These are phyloP conservation scores for Mus spicilegus DNA, from an alignment of 2,113 vertebrate species.

Conservation along the genomic window DNA sequence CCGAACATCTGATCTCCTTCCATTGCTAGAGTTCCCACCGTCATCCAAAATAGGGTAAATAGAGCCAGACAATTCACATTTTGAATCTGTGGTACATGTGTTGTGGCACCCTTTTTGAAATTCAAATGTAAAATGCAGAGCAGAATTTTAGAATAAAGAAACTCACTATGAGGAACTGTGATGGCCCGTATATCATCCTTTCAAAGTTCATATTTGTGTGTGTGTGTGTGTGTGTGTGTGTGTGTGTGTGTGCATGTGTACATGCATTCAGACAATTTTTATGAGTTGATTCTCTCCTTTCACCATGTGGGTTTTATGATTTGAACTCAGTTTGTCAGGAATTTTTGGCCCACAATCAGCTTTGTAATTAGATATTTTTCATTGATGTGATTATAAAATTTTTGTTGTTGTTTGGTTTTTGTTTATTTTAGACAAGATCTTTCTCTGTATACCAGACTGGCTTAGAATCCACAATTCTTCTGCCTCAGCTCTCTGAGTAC, in stretches of 20 bases:
- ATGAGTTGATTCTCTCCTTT: neutral
- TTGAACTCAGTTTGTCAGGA: neutral
- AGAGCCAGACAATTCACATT: conserved; percentile 52
- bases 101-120: conserved; percentile 49
- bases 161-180: neutral
- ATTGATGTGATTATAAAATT: neutral
- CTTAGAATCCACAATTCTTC: neutral
- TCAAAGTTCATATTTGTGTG: neutral
- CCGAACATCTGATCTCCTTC: conserved; percentile 68
- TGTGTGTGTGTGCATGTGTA: neutral
- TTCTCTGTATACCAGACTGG: neutral
- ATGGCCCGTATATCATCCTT: neutral
- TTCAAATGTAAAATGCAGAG: conserved; percentile 32
- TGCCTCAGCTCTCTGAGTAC: neutral
- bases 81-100: neutral
- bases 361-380: neutral
- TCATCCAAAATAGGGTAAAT: conserved; percentile 47
- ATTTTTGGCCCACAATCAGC: neutral
- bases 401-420: neutral
- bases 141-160: neutral
- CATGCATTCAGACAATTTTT: neutral
- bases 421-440: neutral
- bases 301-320: neutral
- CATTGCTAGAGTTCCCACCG: conserved; percentile 44
- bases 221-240: neutral